Evolutionary conservation across 2,888 invertebrate genomes (phyloP), one percentile per base, ranked within the genome.

Genomic region (Iselma pallidipennis): DNA sequence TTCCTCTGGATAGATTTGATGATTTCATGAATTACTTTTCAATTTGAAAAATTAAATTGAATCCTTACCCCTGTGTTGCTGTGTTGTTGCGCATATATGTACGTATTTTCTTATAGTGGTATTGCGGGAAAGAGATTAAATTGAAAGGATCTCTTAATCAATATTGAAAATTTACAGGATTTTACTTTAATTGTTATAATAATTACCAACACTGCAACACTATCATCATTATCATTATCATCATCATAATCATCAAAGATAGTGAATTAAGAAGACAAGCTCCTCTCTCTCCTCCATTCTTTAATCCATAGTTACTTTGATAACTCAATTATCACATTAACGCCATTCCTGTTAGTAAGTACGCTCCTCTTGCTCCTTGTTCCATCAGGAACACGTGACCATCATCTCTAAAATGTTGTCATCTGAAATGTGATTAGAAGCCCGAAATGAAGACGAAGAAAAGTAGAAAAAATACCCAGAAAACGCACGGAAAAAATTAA

Each of bases 291-390:
- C 16, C 14, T 37, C 21, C 19, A 45, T 45, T 14, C 33, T 33
- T 33, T 14, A 45, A 45, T 21, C 21, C 45, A 1, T 12, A 21
- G 33, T 10, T 21, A 45, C 21, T 45, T 21, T 45, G 21, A 45
- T 45, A 45, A 45, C 21, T 45, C 45, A 45, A 45, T 45, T 45
- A 45, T 45, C 45, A 21, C 21, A 45, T 45, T 45, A 45, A 21
- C 45, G 21, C 16, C 10, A 9, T 21, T 45, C 21, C 45, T 33
- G 10, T 14, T 33, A n/a, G n/a, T n/a, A n/a, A n/a, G n/a, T n/a
- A n/a, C n/a, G n/a, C n/a, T n/a, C n/a, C n/a, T n/a, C 9, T 3
- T 33, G 14, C 33, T 14, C 29, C 29, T 29, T 29, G 16, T 37
- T 37, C 19, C 16, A 37, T 37, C 29, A 37, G n/a, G n/a, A 16